phyloP scores from a whole-genome alignment of 2,113 vertebrate genomes.

The Gymnogyps californianus region DNA sequence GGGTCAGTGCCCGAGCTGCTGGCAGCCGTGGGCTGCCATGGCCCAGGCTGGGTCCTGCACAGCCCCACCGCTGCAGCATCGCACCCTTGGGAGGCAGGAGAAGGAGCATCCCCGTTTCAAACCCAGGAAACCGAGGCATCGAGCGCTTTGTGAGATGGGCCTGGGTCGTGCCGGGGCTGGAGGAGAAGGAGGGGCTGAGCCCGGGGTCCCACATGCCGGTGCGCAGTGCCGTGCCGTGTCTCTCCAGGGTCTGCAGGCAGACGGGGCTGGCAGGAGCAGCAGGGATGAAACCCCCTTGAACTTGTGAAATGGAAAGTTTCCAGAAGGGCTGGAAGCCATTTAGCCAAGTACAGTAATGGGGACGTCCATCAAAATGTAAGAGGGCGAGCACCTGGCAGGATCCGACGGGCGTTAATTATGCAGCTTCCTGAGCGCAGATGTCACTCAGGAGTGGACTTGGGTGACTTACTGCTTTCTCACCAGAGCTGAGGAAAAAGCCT shows the following conservation, averaged over 20 bases:
- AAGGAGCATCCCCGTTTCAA: background rate
- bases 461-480: background rate
- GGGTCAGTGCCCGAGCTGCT: background rate
- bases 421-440: background rate
- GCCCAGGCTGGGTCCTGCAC: background rate
- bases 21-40: background rate
- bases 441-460: background rate
- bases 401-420: background rate
- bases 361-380: background rate
- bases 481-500: background rate
- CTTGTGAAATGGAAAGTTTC: background rate
- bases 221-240: background rate
- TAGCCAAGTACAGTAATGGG: background rate
- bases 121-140: accelerated
- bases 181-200: background rate
- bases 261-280: background rate
- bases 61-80: background rate
- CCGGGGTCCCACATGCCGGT: accelerated
- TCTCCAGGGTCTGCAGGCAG: background rate
- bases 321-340: background rate
- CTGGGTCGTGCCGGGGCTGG: background rate
- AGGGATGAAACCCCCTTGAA: background rate
- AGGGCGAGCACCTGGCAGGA: background rate
- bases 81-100: background rate
- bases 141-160: background rate